Conservation (phyloP, 2,888 invertebrate genomes). For the Epinotia ramella region DNA sequence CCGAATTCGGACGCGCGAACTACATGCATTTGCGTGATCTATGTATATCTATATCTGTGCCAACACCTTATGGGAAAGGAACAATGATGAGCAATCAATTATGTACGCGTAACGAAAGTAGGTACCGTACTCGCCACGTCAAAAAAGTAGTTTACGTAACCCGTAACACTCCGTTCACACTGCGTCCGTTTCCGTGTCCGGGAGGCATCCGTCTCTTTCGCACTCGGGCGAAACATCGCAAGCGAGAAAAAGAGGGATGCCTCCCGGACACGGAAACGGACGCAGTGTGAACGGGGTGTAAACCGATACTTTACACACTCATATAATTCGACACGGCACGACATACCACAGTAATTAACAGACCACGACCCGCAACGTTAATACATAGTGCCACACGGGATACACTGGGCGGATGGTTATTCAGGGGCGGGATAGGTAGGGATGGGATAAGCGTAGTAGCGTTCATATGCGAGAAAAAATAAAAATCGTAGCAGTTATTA, state of each 20-base stretch:
- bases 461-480: neutral
- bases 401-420: neutral
- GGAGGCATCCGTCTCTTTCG: too few species aligned
- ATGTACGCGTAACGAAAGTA: neutral
- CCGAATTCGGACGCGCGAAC: too few species aligned
- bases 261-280: too few species aligned
- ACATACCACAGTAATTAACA: conserved; percentile 62
- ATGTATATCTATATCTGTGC: too few species aligned
- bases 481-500: too few species aligned
- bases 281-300: too few species aligned
- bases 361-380: conserved; percentile 66
- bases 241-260: too few species aligned
- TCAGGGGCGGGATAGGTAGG: neutral
- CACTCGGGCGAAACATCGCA: too few species aligned
- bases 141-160: conserved; percentile 28
- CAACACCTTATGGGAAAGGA: neutral
- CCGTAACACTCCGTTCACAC: too few species aligned
- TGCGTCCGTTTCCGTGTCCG: too few species aligned
- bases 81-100: neutral
- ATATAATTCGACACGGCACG: conserved; percentile 8
- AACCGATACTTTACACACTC: conserved; percentile 27
- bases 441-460: neutral
- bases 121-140: neutral
- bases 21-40: too few species aligned
- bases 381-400: conserved; percentile 50